phyloP scores from a whole-genome alignment of 2,113 vertebrate species.

The Cacatua alba region DNA sequence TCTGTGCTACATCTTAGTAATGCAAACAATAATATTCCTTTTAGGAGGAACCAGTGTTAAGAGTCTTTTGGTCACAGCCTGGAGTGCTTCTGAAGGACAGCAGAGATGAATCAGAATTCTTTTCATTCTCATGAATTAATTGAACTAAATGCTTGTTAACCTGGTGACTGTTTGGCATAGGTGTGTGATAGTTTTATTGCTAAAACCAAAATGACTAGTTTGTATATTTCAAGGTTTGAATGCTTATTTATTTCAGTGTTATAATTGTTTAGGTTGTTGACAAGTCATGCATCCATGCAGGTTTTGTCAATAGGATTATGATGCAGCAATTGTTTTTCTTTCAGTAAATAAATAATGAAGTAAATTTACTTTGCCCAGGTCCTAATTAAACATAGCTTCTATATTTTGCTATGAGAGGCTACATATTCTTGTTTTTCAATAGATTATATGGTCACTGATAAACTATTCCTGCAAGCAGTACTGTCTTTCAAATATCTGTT shows the following conservation, averaged over 20 bases:
- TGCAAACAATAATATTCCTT: not conserved
- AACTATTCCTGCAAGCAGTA: not conserved
- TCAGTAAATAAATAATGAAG: conserved; percentile 74
- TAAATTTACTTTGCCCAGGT: conserved; percentile 68
- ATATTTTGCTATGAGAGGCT: not conserved
- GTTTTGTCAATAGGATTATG: conserved; percentile 73
- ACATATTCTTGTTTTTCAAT: not conserved
- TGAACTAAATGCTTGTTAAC: conserved; percentile 52
- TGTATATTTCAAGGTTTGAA: conserved; percentile 61
- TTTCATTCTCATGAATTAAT: conserved; percentile 25
- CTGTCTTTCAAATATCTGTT: conserved; percentile 1
- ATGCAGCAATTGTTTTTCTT: conserved; percentile 72
- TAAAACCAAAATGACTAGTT: conserved; percentile 18
- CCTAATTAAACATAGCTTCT: conserved; percentile 62
- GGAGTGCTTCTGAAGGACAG: conserved; percentile 48
- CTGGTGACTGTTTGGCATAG: conserved; percentile 4
- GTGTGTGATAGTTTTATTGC: conserved; percentile 33
- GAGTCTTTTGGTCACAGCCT: not conserved
- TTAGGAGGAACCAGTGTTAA: not conserved
- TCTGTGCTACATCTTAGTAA: not conserved
- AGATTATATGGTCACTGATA: not conserved
- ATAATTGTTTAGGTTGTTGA: conserved; percentile 62
- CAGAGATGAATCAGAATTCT: conserved; percentile 35
- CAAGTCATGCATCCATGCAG: not conserved
- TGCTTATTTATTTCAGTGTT: conserved; percentile 71